phyloP scores from a whole-genome alignment of 2,113 vertebrate species.

The Canis aureus region DNA sequence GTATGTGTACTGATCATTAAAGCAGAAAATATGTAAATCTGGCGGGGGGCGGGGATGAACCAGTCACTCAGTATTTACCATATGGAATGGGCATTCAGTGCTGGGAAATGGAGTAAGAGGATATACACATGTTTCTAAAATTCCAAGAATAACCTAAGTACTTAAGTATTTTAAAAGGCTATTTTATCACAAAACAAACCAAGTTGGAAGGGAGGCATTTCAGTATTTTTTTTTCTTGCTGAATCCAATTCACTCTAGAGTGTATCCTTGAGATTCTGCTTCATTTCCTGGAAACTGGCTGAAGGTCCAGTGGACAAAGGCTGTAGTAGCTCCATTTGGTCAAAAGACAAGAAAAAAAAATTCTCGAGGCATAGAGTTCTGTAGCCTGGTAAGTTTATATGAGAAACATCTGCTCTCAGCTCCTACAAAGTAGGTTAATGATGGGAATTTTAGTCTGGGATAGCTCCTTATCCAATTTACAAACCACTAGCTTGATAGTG shows the following conservation, averaged over 20 bases:
- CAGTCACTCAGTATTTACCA: background rate
- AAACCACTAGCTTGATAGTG: background rate
- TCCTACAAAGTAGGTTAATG: background rate
- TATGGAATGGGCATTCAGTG: background rate
- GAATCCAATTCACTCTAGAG: background rate
- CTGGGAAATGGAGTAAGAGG: background rate
- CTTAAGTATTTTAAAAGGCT: background rate
- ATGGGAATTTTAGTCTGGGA: background rate
- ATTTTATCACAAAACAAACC: constrained; percentile 30
- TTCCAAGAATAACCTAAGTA: background rate
- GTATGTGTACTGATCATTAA: background rate
- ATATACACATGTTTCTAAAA: constrained; percentile 33
- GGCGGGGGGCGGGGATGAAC: background rate
- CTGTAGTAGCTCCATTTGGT: background rate
- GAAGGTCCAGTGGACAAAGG: background rate
- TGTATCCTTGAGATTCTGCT: background rate
- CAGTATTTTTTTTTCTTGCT: background rate
- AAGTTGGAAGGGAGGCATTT: background rate
- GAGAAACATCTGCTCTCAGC: background rate
- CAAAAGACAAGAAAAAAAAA: constrained; percentile 47
- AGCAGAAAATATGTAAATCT: background rate
- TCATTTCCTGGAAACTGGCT: background rate
- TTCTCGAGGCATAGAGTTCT: background rate
- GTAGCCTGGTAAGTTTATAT: background rate
- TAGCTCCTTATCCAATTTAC: background rate